Evolutionary conservation across 1,140 invertebrate genomes (phyloP), one percentile per base, ranked within the genome.

Genomic region (Drosophila nikananu): DNA sequence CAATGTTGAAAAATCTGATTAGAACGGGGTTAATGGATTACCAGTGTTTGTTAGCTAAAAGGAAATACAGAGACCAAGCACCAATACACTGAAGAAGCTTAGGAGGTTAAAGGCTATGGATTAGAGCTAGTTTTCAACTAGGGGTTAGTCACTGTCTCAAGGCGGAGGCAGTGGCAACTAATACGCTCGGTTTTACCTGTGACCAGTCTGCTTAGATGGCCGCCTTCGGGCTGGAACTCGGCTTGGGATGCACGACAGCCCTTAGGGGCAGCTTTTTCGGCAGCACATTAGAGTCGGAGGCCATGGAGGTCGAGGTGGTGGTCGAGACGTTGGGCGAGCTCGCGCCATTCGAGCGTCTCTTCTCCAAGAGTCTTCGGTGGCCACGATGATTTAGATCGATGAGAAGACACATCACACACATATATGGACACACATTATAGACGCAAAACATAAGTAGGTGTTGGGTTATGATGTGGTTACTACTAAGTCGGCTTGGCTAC

Each of bases 321-420:
- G 76, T 86, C 25, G 91, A 91, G 32, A 64, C 77, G 48, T 83
- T 77, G 55, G 76, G 66, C 12, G 78, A 81, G 60, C 57, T 81
- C 25, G 78, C 67, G 42, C 82, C 86, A 35, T 57, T 81, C 41
- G 91, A 86, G 27, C 81, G 77, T 51, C 64, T 80, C 58, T 76
- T 61, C 86, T 92, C 86, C 70, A 74, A 73, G 54, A 92, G 77
- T 80, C 91, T 92, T 91, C 70, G 42, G 41, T 49, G 59, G 39
- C 27, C 12, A 37, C 32, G 30, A 63, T 65, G 77, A 15, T 52
- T 13, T 19, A 7, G 51, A 62, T 73, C 15, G 74, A 39, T 57
- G 25, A 42, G 68, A 37, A 39, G 54, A n/a, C 54, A 57, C 54
- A 57, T 25, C 49, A 63, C 49, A 48, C 46, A 52, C 46, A 75